A percentile compares a stretch with the other conserved stretches of the same genome.
Conservation (phyloP, 2,888 invertebrate genomes). For the Tanypteryx hageni region DNA sequence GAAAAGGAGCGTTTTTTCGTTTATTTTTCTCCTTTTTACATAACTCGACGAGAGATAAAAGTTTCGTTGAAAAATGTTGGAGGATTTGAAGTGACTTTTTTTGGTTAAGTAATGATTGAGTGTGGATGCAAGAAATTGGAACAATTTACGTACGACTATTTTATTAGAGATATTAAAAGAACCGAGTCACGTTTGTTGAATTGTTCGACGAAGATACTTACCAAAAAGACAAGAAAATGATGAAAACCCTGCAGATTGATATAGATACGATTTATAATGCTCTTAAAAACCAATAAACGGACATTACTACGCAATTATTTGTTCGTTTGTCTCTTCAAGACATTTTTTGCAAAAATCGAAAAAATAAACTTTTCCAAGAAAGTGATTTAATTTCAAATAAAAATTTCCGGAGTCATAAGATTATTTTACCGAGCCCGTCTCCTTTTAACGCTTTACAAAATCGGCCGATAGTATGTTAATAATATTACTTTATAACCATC, state of each 20-base stretch:
- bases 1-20: neutral
- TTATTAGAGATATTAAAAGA: slow-evolving; percentile 15
- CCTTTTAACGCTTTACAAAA: neutral
- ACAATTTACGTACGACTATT: slow-evolving; percentile 22
- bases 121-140: neutral
- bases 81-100: neutral
- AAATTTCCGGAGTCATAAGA: neutral
- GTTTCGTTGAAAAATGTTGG: neutral
- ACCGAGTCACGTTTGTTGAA: neutral
- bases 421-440: neutral
- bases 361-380: too few relatives aligned
- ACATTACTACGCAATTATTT: too few relatives aligned
- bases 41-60: neutral
- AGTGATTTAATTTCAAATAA: neutral
- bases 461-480: too few relatives aligned
- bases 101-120: neutral
- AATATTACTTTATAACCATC: slow-evolving; percentile 14
- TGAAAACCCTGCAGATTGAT: neutral
- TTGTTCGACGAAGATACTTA: neutral
- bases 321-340: too few relatives aligned
- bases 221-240: neutral
- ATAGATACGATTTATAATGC: too few relatives aligned
- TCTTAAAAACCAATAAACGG: too few relatives aligned
- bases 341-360: too few relatives aligned
- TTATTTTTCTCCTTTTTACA: neutral